These are phyloP conservation scores for Oreohelix idahoensis DNA, from an alignment of 1,140 invertebrate species.

Conservation along the genomic window DNA sequence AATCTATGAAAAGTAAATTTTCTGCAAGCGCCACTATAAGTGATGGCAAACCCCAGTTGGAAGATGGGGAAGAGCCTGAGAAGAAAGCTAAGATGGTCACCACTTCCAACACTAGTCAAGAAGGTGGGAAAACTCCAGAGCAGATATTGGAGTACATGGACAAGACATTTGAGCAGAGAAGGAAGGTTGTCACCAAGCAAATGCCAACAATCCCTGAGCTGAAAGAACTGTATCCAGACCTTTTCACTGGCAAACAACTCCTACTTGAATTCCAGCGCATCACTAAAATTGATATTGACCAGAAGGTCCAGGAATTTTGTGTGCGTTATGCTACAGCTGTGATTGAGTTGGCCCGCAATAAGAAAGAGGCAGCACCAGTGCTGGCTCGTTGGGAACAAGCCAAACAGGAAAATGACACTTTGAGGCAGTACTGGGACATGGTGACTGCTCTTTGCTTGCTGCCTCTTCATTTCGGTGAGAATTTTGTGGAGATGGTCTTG, in stretches of 20 bases:
- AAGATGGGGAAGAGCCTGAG: slow-evolving; percentile 36
- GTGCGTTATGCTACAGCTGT: slow-evolving; percentile 64
- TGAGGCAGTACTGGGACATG: slow-evolving; percentile 71
- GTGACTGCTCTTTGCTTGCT: slow-evolving; percentile 67
- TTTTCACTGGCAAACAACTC: slow-evolving; percentile 66
- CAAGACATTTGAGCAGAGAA: slow-evolving; percentile 64
- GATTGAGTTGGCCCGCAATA: slow-evolving; percentile 57
- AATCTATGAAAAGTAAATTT: background rate
- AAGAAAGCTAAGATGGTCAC: slow-evolving; percentile 1
- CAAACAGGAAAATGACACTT: slow-evolving; percentile 63
- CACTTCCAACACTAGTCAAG: background rate
- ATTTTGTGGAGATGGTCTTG: slow-evolving; percentile 66
- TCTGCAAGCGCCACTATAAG: background rate
- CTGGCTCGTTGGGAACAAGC: slow-evolving; percentile 60
- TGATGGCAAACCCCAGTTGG: background rate
- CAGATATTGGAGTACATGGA: slow-evolving; percentile 64
- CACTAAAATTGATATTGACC: slow-evolving; percentile 67
- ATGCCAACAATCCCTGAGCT: slow-evolving; percentile 62
- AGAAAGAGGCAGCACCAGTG: slow-evolving; percentile 56
- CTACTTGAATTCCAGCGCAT: slow-evolving; percentile 66
- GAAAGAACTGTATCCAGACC: slow-evolving; percentile 61
- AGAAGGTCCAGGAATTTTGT: slow-evolving; percentile 68
- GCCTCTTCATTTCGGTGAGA: slow-evolving; percentile 66
- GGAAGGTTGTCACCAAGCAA: slow-evolving; percentile 64
- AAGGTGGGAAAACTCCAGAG: slow-evolving; percentile 53